Evolutionary conservation across 2,888 invertebrate species (phyloP).

Genomic region (Cacoxenus indagator): DNA sequence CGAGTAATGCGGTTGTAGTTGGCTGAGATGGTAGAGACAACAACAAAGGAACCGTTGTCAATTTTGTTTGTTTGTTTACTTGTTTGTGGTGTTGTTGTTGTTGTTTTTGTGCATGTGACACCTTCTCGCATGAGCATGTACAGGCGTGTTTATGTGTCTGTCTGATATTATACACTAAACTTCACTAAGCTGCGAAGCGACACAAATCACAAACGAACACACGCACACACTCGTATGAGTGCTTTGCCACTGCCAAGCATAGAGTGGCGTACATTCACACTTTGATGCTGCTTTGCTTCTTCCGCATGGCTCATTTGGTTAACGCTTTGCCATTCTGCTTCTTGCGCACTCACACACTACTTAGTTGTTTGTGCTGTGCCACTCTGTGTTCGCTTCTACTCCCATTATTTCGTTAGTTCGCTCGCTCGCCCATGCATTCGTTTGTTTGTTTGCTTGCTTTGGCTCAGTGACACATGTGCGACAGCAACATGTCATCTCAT

Average conservation of each 20-base stretch:
- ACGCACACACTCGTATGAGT: neutral
- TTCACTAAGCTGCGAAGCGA: constrained; percentile 5
- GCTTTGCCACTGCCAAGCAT: neutral
- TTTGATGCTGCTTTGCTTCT: neutral
- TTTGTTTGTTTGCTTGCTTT: constrained; percentile 16
- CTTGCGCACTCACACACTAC: too few species aligned
- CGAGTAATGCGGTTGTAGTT: neutral
- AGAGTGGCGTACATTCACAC: neutral
- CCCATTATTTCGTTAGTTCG: neutral
- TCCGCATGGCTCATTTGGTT: too few species aligned
- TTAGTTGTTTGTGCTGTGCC: constrained; percentile 16
- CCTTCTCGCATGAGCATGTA: constrained; percentile 3
- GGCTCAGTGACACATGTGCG: constrained; percentile 28
- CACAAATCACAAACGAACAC: constrained; percentile 6
- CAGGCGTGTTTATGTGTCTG: neutral
- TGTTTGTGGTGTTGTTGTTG: neutral
- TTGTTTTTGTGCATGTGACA: neutral
- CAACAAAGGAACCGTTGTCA: too few species aligned
- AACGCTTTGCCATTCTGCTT: constrained; percentile 7
- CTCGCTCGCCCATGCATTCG: neutral
- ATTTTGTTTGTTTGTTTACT: neutral
- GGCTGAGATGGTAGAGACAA: too few species aligned
- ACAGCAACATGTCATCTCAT: constrained; percentile 44
- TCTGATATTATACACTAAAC: neutral
- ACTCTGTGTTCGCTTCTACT: neutral